phyloP scores from a whole-genome alignment of 2,113 vertebrate genomes.

The Picathartes gymnocephalus region DNA sequence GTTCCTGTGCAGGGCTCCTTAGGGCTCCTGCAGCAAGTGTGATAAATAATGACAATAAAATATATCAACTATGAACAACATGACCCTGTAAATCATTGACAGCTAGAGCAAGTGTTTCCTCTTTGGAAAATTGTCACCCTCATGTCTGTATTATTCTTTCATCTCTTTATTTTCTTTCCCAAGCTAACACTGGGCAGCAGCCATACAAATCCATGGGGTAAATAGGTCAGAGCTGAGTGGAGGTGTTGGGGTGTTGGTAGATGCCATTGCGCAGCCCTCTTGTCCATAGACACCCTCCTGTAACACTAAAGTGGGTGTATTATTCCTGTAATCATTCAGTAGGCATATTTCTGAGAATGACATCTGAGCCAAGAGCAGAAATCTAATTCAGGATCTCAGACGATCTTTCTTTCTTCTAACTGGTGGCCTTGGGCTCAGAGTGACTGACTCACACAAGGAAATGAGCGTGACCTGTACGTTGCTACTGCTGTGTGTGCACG shows the following conservation, averaged over 20 bases:
- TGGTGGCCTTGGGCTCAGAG: slow-evolving; percentile 52
- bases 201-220: not conserved
- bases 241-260: not conserved
- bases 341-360: slow-evolving; percentile 49
- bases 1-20: not conserved
- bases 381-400: slow-evolving; percentile 47
- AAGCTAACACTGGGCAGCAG: not conserved
- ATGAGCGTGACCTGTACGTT: slow-evolving; percentile 35
- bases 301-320: not conserved
- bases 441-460: slow-evolving; percentile 59
- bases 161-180: not conserved
- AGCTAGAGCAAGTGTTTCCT: slow-evolving; percentile 33
- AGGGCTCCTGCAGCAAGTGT: not conserved
- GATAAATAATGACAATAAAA: slow-evolving; percentile 52
- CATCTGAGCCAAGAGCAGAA: slow-evolving; percentile 48
- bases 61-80: slow-evolving; percentile 35
- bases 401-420: slow-evolving; percentile 55
- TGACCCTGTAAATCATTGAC: slow-evolving; percentile 56
- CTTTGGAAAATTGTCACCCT: slow-evolving; percentile 25
- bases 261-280: not conserved
- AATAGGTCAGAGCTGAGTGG: not conserved
- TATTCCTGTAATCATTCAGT: slow-evolving; percentile 31
- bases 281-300: not conserved
- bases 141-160: slow-evolving; percentile 19
- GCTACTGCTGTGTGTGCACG: slow-evolving; percentile 43